These are phyloP conservation scores for Chouioia cunea DNA, from an alignment of 2,888 invertebrate genomes.

Conservation along the genomic window DNA sequence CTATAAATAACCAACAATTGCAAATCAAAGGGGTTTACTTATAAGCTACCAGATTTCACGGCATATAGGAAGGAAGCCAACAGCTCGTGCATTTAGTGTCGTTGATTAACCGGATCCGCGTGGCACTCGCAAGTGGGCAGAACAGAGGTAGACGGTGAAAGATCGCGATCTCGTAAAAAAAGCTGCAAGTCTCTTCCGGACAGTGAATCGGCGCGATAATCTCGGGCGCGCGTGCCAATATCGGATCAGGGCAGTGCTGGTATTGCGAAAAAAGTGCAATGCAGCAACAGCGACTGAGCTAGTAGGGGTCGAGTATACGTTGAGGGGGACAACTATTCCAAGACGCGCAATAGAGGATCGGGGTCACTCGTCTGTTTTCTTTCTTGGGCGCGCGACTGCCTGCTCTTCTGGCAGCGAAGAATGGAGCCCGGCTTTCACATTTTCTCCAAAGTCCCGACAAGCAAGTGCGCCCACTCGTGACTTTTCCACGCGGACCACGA, in stretches of 20 bases:
- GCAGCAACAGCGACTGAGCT: not conserved
- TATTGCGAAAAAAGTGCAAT: not conserved
- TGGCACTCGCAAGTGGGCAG: not conserved
- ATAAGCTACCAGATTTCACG: too few relatives aligned
- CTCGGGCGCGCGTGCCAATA: conserved; percentile 2
- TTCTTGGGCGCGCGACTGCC: conserved; percentile 27
- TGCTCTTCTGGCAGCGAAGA: conserved; percentile 45
- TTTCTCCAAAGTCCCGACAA: conserved; percentile 57
- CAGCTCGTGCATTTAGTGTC: too few relatives aligned
- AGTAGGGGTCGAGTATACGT: conserved; percentile 8
- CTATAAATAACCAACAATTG: not conserved
- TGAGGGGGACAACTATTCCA: not conserved
- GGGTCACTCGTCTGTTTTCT: conserved; percentile 62
- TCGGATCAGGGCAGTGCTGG: not conserved
- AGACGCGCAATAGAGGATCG: conserved; percentile 49
- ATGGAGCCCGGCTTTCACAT: conserved; percentile 61
- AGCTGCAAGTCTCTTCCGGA: conserved; percentile 20
- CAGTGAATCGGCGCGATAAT: conserved; percentile 28
- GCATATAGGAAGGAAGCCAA: too few relatives aligned
- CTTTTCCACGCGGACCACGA: too few relatives aligned
- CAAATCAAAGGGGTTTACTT: too few relatives aligned
- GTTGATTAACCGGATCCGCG: too few relatives aligned
- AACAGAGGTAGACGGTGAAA: not conserved
- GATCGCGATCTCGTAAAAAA: not conserved
- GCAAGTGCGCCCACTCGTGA: too few relatives aligned